Base-by-base conservation (phyloP, 1,140 invertebrate genomes). In the Drosophila ogumai region DNA sequence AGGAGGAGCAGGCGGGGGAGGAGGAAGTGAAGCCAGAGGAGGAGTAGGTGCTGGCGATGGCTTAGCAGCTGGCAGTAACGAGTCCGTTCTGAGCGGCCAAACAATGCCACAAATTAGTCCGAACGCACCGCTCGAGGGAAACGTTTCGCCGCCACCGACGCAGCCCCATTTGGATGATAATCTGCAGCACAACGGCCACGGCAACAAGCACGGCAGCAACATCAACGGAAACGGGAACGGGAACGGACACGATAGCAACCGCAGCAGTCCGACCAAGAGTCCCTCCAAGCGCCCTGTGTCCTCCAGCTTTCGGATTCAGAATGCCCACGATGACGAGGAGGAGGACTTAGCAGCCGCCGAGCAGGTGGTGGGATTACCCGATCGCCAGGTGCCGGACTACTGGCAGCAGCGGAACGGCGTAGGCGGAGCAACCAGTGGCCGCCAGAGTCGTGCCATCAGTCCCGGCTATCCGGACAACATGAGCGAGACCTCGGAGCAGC, bases 81-180 rank as follows among this genome's bases (percentile, higher is more conserved):
- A 85, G 75, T 58, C 74, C 82, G 65, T 84, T 66, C 86, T 85
- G 64, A 81, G 73, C 63, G 90, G 90, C 78, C 79, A 90, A 85
- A 84, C 81, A 90, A 91, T 90, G 90, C 75, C 90, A 87, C 86
- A 91, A 91, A 90, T 91, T 91, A 92, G 91, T 92, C 81, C 87
- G 79, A 87, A 87, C 77, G 78, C 87, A 91, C 90, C 91, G 85
- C 87, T 92, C 91, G 91, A 92, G 63, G 84, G 84, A 90, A 88
- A 79, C 91, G 90, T 91, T 92, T 91, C 91, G 76, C 79, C 81
- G 69, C 76, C 85, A 66, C 76, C 86, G 65, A 84, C 78, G 75
- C 74, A 72, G 65, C 65, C 49, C 66, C 85, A 90, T 58, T 81
- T 90, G 52, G 86, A 90, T 81, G 85, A 90, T 85, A 91, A 90